These are phyloP conservation scores for Pandion haliaetus DNA, from an alignment of 2,113 vertebrate species.

Conservation along the genomic window DNA sequence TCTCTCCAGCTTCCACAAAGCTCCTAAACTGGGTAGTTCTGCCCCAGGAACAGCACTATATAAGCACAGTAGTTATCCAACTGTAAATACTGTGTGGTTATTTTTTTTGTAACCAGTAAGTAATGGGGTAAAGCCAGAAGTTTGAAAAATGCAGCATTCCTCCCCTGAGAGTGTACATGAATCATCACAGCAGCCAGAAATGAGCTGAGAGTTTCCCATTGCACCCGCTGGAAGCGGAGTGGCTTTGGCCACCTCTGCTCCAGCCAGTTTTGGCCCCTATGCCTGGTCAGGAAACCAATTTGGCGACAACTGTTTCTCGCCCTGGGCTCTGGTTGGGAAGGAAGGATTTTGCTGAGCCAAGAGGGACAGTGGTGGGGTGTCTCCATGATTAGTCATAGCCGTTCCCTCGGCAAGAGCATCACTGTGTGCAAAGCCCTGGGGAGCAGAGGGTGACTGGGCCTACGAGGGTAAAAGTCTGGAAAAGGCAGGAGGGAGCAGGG, in stretches of 20 bases:
- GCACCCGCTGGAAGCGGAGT: not conserved
- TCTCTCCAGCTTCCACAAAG: not conserved
- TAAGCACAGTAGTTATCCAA: not conserved
- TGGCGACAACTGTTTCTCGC: not conserved
- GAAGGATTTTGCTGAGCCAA: not conserved
- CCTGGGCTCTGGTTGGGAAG: not conserved
- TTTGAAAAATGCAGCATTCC: not conserved
- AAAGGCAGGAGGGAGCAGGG: not conserved
- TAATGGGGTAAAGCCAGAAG: not conserved
- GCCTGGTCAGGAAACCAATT: conserved; percentile 29
- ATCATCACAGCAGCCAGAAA: not conserved
- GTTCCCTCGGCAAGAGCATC: not conserved
- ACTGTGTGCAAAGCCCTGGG: not conserved
- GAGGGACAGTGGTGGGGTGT: not conserved
- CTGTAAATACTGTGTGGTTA: not conserved
- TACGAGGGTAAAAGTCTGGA: not conserved
- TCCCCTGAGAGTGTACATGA: not conserved
- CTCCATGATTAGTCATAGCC: not conserved
- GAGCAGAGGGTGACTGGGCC: not conserved
- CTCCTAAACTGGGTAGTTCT: not conserved
- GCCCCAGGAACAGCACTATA: not conserved
- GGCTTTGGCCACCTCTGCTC: not conserved
- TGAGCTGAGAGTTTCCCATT: not conserved
- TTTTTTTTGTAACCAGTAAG: not conserved
- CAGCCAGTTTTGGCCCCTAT: not conserved